These are phyloP conservation scores for Caradrina kadenii DNA, from an alignment of 2,888 invertebrate species.

Conservation along the genomic window DNA sequence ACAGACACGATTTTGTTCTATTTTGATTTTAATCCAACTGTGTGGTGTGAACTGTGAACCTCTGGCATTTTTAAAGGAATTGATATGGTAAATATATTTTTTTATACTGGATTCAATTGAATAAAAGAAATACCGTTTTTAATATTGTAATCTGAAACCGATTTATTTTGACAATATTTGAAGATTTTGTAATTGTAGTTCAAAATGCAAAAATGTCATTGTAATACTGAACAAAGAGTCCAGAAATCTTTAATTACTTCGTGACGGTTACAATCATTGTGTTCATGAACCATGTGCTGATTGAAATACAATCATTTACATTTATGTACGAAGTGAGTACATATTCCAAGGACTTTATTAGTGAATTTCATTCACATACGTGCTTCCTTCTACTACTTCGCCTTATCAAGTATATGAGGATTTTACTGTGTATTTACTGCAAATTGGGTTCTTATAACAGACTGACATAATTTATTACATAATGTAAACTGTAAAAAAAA, in stretches of 20 bases:
- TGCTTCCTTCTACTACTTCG: neutral
- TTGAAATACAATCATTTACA: constrained; percentile 37
- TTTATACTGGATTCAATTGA: constrained; percentile 9
- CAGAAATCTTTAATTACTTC: neutral
- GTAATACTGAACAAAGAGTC: constrained; percentile 1
- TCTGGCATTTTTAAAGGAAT: constrained; percentile 39
- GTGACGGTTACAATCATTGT: constrained; percentile 19
- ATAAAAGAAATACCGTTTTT: constrained; percentile 39
- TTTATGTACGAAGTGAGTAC: constrained; percentile 40
- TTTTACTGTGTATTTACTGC: constrained; percentile 5
- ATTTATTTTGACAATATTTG: constrained; percentile 30
- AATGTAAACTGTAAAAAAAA: constrained; percentile 23
- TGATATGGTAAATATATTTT: constrained; percentile 54
- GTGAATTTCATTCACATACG: constrained; percentile 29
- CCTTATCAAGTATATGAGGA: neutral
- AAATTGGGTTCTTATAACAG: constrained; percentile 1
- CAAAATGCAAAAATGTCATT: constrained; percentile 32
- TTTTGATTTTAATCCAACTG: constrained; percentile 51
- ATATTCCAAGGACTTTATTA: constrained; percentile 46
- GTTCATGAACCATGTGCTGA: constrained; percentile 49
- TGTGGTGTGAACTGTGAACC: constrained; percentile 49
- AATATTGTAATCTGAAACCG: constrained; percentile 31
- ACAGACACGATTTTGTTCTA: constrained; percentile 43
- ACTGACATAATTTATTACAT: constrained; percentile 48
- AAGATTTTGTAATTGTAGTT: constrained; percentile 35